phyloP scores from a whole-genome alignment of 2,888 invertebrate species.

The Fissipunctia ypsillon region DNA sequence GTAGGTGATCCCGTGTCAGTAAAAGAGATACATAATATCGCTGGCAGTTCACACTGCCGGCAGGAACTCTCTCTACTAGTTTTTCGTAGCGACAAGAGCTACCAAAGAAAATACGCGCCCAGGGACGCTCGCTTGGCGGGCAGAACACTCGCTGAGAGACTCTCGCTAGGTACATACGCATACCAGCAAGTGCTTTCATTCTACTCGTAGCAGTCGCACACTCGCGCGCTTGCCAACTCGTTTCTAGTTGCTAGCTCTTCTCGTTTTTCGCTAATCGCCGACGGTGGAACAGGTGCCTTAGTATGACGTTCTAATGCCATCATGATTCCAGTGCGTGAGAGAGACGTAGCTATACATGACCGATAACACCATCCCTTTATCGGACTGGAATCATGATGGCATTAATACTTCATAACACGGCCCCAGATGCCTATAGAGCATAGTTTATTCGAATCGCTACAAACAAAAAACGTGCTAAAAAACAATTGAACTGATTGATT shows the following conservation, averaged over 20 bases:
- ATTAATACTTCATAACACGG: no score
- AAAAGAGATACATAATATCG: no score
- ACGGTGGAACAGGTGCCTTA: background rate
- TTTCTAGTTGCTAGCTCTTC: background rate
- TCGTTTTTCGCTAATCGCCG: background rate
- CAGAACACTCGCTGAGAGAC: background rate
- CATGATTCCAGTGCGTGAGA: no score
- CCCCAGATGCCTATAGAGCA: no score
- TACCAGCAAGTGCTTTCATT: background rate
- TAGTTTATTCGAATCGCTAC: background rate
- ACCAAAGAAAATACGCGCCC: background rate
- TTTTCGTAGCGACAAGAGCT: background rate
- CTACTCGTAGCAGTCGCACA: background rate
- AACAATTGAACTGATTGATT: background rate
- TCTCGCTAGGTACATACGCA: background rate
- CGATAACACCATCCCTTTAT: no score
- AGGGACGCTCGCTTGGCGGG: background rate
- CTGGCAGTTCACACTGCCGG: no score
- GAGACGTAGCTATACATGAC: no score
- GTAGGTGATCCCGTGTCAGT: no score
- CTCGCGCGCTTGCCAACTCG: background rate
- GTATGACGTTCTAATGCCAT: no score
- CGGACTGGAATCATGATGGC: no score
- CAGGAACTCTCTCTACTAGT: background rate
- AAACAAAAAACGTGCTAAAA: slow-evolving; percentile 8